Base-by-base conservation (phyloP, 2,113 vertebrate genomes). In the Macrotus californicus region DNA sequence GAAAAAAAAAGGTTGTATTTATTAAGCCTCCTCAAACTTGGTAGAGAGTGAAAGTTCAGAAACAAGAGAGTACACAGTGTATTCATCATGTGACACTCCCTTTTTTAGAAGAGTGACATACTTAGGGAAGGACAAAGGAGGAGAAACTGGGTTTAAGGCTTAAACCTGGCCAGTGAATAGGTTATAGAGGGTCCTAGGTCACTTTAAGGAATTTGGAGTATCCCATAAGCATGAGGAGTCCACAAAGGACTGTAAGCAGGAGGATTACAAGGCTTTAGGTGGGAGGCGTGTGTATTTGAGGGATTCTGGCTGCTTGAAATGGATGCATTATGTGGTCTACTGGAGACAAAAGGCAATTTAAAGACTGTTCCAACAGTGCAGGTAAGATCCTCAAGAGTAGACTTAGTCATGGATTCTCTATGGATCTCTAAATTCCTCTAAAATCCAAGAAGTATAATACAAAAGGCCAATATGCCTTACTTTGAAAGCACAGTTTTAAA, bases 401-500 rank as follows among this genome's bases (percentile, higher is more conserved):
- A 73, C 46, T 70, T 87, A 92, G 70, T 75, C 54, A 56, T 6
- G 64, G 54, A 79, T 64, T 52, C 41, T 34, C n/a, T n/a, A 29
- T 11, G 52, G 52, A 95, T 61, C 43, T 73, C n/a, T 26, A 87
- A 39, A 84, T n/a, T 54, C 48, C 24, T 56, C 91, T 67, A 80
- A 56, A 89, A 66, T 72, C 46, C 26, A 46, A 43, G 66, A 82
- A 96, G 83, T 81, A 2, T n/a, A 66, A 56, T 64, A 56, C 6
- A 77, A 69, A 91, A 81, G 24, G 5, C 5, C 59, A 95, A n/a
- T 7, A 48, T 31, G 88, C 0, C n/a, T 80, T 94, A 56, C 36
- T 89, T 56, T 84, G 50, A 89, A 95, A 92, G 83, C 43, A 52
- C 26, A 93, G 80, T 80, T 81, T 43, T 59, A 48, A 95, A 83